phyloP scores from a whole-genome alignment of 2,888 invertebrate genomes.

The Empis livida region DNA sequence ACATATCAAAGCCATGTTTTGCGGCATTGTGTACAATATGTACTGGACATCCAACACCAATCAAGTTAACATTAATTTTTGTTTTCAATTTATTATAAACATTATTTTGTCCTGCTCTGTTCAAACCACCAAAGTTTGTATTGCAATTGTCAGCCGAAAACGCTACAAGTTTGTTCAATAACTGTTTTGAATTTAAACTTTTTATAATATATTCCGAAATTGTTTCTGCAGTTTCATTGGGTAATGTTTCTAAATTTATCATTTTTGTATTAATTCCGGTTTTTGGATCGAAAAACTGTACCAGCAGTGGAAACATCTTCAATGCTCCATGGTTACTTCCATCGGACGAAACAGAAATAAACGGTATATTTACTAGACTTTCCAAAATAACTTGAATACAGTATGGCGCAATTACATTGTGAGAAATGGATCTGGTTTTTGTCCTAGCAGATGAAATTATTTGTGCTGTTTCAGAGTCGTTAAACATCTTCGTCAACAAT shows the following conservation, averaged over 20 bases:
- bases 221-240: neutral
- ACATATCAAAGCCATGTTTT: neutral
- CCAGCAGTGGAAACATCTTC: neutral
- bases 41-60: neutral
- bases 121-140: conserved; percentile 13
- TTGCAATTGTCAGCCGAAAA: conserved; percentile 8
- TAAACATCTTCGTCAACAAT: neutral
- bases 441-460: neutral
- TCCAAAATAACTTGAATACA: neutral
- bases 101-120: conserved; percentile 9
- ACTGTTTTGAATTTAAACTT: neutral
- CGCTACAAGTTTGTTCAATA: neutral
- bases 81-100: conserved; percentile 5
- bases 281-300: neutral
- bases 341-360: neutral
- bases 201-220: neutral
- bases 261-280: neutral
- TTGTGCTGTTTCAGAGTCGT: neutral
- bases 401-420: neutral
- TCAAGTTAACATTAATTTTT: neutral
- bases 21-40: neutral
- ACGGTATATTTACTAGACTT: neutral
- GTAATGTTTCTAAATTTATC: neutral
- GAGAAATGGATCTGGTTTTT: neutral
- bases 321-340: neutral